Percentiles rank a stretch among this genome's conserved stretches.
Evolutionary conservation across 2,797 vertebrate genomes (phyloP).

Genomic region (Miichthys miiuy): DNA sequence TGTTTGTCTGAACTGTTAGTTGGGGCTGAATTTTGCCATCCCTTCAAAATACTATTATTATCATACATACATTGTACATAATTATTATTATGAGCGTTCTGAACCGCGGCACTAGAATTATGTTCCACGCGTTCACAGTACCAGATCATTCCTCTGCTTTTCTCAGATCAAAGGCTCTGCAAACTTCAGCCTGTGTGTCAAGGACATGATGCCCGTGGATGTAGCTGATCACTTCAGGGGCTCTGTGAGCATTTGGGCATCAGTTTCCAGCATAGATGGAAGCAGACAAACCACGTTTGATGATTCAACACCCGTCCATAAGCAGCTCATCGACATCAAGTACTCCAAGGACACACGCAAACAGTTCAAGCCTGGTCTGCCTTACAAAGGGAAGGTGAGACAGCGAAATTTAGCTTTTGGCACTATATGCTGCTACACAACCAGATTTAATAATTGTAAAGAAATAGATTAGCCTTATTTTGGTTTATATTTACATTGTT

Average conservation of each 20-base stretch:
- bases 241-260: constrained; percentile 92
- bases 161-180: constrained; percentile 90
- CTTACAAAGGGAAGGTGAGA: constrained; percentile 93
- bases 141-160: constrained; percentile 25
- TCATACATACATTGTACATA: not conserved
- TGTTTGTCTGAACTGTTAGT: not conserved
- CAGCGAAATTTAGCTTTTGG: accelerated
- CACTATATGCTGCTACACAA: no score
- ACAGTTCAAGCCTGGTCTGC: constrained; percentile 95
- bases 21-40: not conserved
- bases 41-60: constrained; percentile 6
- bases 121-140: not conserved
- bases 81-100: constrained; percentile 19
- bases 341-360: constrained; percentile 95
- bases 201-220: constrained; percentile 93
- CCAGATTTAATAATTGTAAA: not conserved
- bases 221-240: constrained; percentile 95
- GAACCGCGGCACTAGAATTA: constrained; percentile 4
- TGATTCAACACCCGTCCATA: constrained; percentile 92
- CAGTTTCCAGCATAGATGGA: constrained; percentile 88
- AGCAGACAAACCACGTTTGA: constrained; percentile 92
- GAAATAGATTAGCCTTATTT: not conserved
- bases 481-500: not conserved
- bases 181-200: constrained; percentile 90
- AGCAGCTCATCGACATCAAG: constrained; percentile 94